Percentiles rank a stretch among this genome's conserved stretches.
Evolutionary conservation across 2,888 invertebrate species (phyloP).

Genomic region (Lacanobia wlatinum): DNA sequence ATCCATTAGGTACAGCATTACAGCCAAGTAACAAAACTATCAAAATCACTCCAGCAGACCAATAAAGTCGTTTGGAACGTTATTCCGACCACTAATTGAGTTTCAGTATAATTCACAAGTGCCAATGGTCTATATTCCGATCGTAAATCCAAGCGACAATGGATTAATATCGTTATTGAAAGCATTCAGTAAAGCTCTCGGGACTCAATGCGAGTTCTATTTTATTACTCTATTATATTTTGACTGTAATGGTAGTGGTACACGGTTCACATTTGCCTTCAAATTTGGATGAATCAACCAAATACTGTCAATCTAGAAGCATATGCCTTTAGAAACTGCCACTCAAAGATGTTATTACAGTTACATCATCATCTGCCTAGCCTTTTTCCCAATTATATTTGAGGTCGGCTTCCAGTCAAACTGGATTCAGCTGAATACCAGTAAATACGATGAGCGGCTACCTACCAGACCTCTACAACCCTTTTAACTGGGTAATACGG

Average conservation of each 20-base stretch:
- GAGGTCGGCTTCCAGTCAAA: too few species aligned
- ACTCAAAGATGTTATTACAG: background rate
- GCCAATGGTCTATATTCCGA: background rate
- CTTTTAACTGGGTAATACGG: too few species aligned
- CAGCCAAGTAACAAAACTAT: background rate
- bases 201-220: slow-evolving; percentile 1
- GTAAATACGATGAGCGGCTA: too few species aligned
- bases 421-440: too few species aligned
- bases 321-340: background rate
- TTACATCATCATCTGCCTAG: too few species aligned
- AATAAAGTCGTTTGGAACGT: slow-evolving; percentile 1
- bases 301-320: too few species aligned
- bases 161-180: slow-evolving; percentile 11
- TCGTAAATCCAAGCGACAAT: background rate
- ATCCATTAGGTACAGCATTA: too few species aligned
- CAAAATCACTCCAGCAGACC: background rate
- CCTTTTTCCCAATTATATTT: too few species aligned
- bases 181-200: background rate
- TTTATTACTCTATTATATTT: background rate
- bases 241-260: too few species aligned
- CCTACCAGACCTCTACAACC: too few species aligned
- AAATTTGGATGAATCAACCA: too few species aligned
- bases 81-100: background rate
- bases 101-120: slow-evolving; percentile 1
- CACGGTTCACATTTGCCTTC: too few species aligned